Evolutionary conservation across 2,888 invertebrate genomes (phyloP), one percentile per base, ranked within the genome.

Genomic region (Hemicrepidius hirtus): DNA sequence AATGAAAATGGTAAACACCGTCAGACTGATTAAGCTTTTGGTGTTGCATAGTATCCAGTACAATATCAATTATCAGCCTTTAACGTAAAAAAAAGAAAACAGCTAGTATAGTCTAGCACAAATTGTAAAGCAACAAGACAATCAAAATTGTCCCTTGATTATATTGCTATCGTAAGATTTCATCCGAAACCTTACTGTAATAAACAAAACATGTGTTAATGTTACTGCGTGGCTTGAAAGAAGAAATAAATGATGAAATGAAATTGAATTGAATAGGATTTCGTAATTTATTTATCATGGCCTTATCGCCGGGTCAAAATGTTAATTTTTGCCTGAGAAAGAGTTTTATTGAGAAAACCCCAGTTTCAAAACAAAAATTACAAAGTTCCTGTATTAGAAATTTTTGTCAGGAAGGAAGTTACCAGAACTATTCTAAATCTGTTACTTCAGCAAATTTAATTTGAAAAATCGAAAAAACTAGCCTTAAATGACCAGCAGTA

Each of bases 341-440:
- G n/a, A 18, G 16, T 18, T 46, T 0, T 18, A 20, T 18, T 53
- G 12, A 28, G 9, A 20, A 53, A 53, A 28, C n/a, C 13, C 53
- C 24, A 53, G 28, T 53, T 53, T 28, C 53, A 53, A 53, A 53
- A 53, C 28, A 53, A 12, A 13, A 53, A 53, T 53, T 53, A 53
- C 53, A 13, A 53, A 20, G 40, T 44, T 46, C 46, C 46, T 3
- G 46, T 18, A 10, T 18, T 46, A 7, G 16, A 40, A 40, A 40
- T n/a, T 1, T n/a, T 40, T 32, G 32, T 24, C 5, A 24, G 24
- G 24, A 9, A 32, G 32, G 32, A 5, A 32, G 7, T 32, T 32
- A 13, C 4, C 41, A 41, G 12, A 13, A 13, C n/a, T 13, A 7
- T 0, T 40, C 13, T 2, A 40, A 40, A 5, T 40, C 3, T n/a